phyloP scores from a whole-genome alignment of 2,797 vertebrate genomes.

The Microhierax caerulescens region DNA sequence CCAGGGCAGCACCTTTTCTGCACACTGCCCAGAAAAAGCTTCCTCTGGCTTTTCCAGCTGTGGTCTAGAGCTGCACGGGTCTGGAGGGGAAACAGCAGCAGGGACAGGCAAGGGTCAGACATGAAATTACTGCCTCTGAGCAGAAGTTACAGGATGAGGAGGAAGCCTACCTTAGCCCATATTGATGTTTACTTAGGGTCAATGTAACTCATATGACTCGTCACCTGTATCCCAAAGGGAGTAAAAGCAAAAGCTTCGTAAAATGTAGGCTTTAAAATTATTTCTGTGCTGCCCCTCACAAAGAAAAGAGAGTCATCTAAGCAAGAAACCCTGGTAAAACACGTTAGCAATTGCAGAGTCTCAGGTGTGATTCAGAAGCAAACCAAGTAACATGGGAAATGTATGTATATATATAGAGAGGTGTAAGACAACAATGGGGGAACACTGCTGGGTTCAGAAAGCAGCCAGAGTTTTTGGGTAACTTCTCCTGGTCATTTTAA shows the following conservation, averaged over 20 bases:
- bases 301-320: background rate
- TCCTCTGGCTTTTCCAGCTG: background rate
- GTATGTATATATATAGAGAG: no score
- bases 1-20: background rate
- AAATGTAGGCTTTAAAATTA: background rate
- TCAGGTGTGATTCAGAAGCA: background rate
- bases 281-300: background rate
- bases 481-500: background rate
- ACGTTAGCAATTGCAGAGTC: background rate
- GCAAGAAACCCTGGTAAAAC: background rate
- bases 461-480: background rate
- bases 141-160: background rate
- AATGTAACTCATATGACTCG: background rate
- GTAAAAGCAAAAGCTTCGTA: background rate
- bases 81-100: background rate
- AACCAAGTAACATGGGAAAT: background rate
- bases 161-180: background rate
- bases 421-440: background rate
- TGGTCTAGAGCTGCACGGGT: fast-evolving
- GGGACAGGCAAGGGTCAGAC: background rate
- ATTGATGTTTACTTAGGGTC: background rate
- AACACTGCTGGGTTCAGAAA: background rate
- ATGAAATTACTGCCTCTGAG: background rate
- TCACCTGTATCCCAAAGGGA: background rate
- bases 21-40: background rate